Conservation (phyloP, 2,888 invertebrate species). For the Cerceris ruficornis region DNA sequence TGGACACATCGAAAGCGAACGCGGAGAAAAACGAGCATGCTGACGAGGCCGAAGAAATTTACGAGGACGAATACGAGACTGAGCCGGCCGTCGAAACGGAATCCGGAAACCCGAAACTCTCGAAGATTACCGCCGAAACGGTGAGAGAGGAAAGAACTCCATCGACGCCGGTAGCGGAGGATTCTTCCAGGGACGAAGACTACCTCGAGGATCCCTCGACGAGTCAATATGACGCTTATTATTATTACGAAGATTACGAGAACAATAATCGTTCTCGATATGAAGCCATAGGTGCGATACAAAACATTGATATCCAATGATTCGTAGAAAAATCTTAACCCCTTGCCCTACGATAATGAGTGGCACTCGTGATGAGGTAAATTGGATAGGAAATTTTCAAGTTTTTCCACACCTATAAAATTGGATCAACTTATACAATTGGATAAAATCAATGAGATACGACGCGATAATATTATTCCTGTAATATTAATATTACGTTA, state of each 20-base stretch:
- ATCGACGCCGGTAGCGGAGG: slow-evolving; percentile 8
- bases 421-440: no score
- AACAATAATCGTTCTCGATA: slow-evolving; percentile 65
- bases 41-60: slow-evolving; percentile 50
- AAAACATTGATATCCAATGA: neutral
- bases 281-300: slow-evolving; percentile 51
- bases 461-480: no score
- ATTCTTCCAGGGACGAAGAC: slow-evolving; percentile 57
- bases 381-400: no score
- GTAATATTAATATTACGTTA: no score
- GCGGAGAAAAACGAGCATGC: slow-evolving; percentile 59
- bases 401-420: no score
- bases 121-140: slow-evolving; percentile 42
- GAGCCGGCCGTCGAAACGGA: slow-evolving; percentile 53
- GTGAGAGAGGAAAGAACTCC: slow-evolving; percentile 30
- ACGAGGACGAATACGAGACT: slow-evolving; percentile 58
- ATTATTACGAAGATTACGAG: slow-evolving; percentile 77
- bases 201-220: slow-evolving; percentile 65
- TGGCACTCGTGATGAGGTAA: no score
- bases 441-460: no score
- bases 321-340: no score
- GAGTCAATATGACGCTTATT: slow-evolving; percentile 67
- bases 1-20: slow-evolving; percentile 51
- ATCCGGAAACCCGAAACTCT: slow-evolving; percentile 50
- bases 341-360: no score